These are phyloP conservation scores for Nemapogon koenigi DNA, from an alignment of 2,888 invertebrate genomes.

Conservation along the genomic window DNA sequence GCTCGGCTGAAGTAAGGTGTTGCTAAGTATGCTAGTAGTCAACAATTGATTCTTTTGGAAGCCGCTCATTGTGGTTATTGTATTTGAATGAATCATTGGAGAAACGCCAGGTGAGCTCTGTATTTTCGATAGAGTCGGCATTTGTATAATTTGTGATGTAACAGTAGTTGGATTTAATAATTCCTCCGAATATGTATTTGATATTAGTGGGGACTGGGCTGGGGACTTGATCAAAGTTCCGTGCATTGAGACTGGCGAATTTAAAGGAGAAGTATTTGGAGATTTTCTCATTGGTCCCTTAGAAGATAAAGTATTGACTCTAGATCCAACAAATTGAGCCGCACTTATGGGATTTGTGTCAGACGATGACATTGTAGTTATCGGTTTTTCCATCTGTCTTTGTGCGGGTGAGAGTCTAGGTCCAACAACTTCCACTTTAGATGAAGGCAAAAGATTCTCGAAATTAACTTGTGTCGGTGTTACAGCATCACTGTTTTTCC, in stretches of 20 bases:
- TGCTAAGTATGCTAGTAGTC: slow-evolving; percentile 54
- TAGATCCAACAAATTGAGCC: slow-evolving; percentile 42
- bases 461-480: slow-evolving; percentile 58
- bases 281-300: slow-evolving; percentile 50
- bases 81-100: slow-evolving; percentile 44
- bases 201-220: slow-evolving; percentile 42
- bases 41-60: slow-evolving; percentile 43
- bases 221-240: slow-evolving; percentile 49
- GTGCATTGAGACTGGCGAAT: slow-evolving; percentile 42
- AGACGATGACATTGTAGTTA: slow-evolving; percentile 25
- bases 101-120: slow-evolving; percentile 32
- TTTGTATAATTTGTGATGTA: slow-evolving; percentile 53
- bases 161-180: slow-evolving; percentile 27
- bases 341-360: slow-evolving; percentile 44
- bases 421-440: slow-evolving; percentile 50
- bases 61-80: slow-evolving; percentile 40
- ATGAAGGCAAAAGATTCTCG: slow-evolving; percentile 55
- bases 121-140: slow-evolving; percentile 57
- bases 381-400: slow-evolving; percentile 33
- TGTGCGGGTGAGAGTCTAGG: slow-evolving; percentile 45
- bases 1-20: slow-evolving; percentile 50
- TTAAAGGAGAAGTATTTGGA: slow-evolving; percentile 51
- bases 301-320: slow-evolving; percentile 43
- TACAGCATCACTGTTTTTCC: slow-evolving; percentile 45
- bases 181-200: slow-evolving; percentile 36